These are phyloP conservation scores for Limnodromus scolopaceus DNA, from an alignment of 2,797 vertebrate species.

Conservation along the genomic window DNA sequence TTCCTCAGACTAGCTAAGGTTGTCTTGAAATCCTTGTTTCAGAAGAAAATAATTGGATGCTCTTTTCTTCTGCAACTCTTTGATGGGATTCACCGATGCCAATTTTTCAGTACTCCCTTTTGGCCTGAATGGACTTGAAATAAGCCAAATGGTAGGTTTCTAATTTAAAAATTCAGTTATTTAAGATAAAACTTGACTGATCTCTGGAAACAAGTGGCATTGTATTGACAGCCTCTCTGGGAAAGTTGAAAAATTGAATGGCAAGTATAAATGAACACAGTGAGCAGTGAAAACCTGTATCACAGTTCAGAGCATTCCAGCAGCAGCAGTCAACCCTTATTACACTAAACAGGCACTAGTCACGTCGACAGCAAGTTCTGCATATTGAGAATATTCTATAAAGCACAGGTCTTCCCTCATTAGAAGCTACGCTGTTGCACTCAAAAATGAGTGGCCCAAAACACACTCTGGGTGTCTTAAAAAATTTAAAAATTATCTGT, in stretches of 20 bases:
- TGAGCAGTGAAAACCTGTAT: background rate
- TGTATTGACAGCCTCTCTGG: background rate
- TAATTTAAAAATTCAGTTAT: conserved; percentile 16
- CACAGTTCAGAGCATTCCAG: background rate
- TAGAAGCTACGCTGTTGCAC: background rate
- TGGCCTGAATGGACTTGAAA: conserved; percentile 1
- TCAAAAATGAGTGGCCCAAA: background rate
- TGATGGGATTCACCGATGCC: background rate
- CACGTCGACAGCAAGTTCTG: background rate
- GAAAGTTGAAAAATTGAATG: background rate
- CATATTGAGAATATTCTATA: background rate
- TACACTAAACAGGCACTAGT: background rate
- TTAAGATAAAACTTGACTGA: background rate
- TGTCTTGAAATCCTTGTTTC: background rate
- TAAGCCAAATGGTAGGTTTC: background rate
- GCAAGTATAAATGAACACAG: background rate
- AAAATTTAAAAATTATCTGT: background rate
- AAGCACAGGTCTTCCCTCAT: background rate
- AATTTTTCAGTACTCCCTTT: background rate
- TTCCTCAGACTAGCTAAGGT: background rate
- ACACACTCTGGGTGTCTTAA: background rate
- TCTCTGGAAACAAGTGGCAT: background rate
- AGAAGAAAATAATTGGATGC: background rate
- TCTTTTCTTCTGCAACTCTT: background rate
- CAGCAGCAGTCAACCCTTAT: background rate